Conservation (phyloP, 2,113 vertebrate species). For the Scophthalmus maximus region DNA sequence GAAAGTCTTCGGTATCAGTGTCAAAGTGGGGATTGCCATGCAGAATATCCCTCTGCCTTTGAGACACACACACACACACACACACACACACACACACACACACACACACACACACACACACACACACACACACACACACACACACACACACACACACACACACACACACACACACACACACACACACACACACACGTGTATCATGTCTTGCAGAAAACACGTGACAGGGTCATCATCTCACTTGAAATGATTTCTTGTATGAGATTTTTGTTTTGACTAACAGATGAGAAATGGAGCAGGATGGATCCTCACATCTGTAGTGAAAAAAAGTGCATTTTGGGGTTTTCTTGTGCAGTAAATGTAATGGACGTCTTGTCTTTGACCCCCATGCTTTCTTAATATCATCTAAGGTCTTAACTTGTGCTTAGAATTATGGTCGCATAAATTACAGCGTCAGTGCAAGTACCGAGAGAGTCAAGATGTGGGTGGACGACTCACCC, state of each 20-base stretch:
- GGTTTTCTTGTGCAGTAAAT: no score
- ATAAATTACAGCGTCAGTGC: no score
- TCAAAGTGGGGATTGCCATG: not conserved
- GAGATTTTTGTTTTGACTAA: not conserved
- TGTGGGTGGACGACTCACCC: no score
- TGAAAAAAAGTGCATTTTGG: no score
- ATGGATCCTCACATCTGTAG: not conserved
- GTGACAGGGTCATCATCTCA: not conserved
- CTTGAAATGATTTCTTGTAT: not conserved
- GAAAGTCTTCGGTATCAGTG: constrained; percentile 1
- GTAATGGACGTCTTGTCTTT: no score
- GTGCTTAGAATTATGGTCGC: no score
- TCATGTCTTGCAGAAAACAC: constrained; percentile 3
- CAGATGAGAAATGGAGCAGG: no score
- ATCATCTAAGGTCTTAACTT: no score
- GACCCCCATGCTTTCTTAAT: no score
- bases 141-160: not conserved
- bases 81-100: not conserved
- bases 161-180: not conserved
- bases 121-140: not conserved
- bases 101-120: not conserved
- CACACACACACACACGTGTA: not conserved
- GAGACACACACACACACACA: constrained; percentile 4
- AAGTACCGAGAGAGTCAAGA: no score
- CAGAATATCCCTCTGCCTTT: not conserved